Base-by-base conservation (phyloP, 1,140 invertebrate species). In the Lineus longissimus region DNA sequence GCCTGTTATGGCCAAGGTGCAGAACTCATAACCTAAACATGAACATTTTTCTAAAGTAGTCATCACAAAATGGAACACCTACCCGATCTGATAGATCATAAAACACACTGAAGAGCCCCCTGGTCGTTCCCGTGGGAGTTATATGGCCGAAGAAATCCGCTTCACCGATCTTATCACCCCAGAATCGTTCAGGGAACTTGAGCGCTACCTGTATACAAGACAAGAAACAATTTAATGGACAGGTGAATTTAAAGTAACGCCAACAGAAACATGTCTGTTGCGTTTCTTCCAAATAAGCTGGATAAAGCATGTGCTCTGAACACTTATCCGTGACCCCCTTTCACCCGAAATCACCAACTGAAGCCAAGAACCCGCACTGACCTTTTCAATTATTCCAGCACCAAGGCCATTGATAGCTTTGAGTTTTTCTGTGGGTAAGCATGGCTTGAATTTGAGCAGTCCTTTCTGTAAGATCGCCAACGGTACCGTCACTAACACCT, bases 361-460 rank as follows among this genome's bases (percentile, higher is more conserved):
- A n/a, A n/a, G n/a, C n/a, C n/a, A n/a, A n/a, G n/a, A n/a, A n/a
- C n/a, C n/a, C n/a, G n/a, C n/a, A 36, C 33, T 36, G 4, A 84
- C 81, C 71, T 85, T 85, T 67, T 85, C 84, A 41, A 84, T 77
- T 17, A 76, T 59, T n/a, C 82, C 84, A 60, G 75, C 73, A 1
- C 83, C 83, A 0, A 85, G 66, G 27, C 68, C 64, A 1, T 69
- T 60, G 6, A 85, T 73, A 1, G 81, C 80, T 19, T 73, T 70
- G 1, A 56, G 59, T 67, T 85, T 85, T 36, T 64, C 57, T 6
- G 76, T 70, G 0, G 84, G 83, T 7, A 85, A 65, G 1, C 61
- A 40, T 7, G 84, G 84, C 13, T 58, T 63, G 64, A 85, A 85
- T 25, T 71, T 41, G 6, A 84, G 70, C 7, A 47, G 43, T 11